Percentiles rank a stretch among this genome's conserved stretches.
These are phyloP conservation scores for Melanotaenia parkinsoni DNA, from an alignment of 2,797 vertebrate genomes.

Conservation along the genomic window DNA sequence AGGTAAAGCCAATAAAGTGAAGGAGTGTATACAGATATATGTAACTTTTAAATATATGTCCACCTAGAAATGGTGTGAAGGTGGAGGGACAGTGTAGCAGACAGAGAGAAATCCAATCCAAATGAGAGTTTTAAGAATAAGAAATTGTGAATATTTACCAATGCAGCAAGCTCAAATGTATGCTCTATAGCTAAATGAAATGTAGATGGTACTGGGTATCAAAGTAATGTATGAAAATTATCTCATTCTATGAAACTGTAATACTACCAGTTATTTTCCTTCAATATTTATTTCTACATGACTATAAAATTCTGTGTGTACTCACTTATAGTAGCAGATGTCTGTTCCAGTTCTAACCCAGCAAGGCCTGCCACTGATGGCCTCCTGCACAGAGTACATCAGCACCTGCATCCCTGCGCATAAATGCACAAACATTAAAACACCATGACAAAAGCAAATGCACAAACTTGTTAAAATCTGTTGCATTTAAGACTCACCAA, in stretches of 20 bases:
- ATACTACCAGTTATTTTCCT: slow-evolving; percentile 1
- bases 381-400: slow-evolving; percentile 98
- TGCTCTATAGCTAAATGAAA: neutral
- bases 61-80: neutral
- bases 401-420: slow-evolving; percentile 94
- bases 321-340: slow-evolving; percentile 99
- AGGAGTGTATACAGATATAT: neutral
- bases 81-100: neutral
- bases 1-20: neutral
- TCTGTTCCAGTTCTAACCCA: slow-evolving; percentile 94
- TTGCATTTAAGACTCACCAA: neutral
- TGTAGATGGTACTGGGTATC: neutral
- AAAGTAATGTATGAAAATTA: slow-evolving; percentile 2
- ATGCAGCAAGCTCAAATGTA: neutral
- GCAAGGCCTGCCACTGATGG: slow-evolving; percentile 88
- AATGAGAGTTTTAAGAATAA: neutral
- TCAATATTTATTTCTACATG: neutral
- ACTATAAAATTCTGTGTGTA: slow-evolving; percentile 32
- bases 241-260: neutral
- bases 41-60: neutral
- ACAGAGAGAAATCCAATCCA: neutral
- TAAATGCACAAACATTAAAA: slow-evolving; percentile 70
- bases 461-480: neutral
- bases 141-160: neutral
- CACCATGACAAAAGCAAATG: neutral